Evolutionary conservation across 2,113 vertebrate species (phyloP).

Genomic region (Blennius ocellaris): DNA sequence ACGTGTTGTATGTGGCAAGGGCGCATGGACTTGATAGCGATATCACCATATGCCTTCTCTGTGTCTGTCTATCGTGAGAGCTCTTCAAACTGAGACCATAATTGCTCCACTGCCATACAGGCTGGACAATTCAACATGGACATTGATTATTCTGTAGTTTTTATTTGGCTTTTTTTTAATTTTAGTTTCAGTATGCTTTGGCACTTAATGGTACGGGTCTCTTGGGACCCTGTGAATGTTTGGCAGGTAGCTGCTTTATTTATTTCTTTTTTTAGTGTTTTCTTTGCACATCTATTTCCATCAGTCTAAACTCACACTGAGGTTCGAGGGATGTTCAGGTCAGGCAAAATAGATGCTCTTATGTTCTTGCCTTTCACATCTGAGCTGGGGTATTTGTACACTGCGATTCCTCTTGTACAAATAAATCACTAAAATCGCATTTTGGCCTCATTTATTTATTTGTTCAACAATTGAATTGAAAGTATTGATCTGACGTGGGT

Average conservation of each 20-base stretch:
- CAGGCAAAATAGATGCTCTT: constrained; percentile 60
- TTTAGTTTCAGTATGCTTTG: constrained; percentile 53
- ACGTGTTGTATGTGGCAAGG: constrained; percentile 54
- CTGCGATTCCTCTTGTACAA: constrained; percentile 80
- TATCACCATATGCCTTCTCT: constrained; percentile 71
- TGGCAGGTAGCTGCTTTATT: constrained; percentile 56
- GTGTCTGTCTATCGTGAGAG: constrained; percentile 63
- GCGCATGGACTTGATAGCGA: constrained; percentile 52
- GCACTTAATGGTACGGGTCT: constrained; percentile 46
- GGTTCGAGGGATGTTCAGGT: constrained; percentile 78
- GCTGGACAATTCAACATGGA: constrained; percentile 47
- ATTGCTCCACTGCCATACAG: constrained; percentile 53
- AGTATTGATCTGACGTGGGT: neutral
- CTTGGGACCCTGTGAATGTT: constrained; percentile 49
- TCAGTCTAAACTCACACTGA: constrained; percentile 52
- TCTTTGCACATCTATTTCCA: constrained; percentile 37
- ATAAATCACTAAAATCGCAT: constrained; percentile 84
- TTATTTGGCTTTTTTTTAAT: constrained; percentile 67
- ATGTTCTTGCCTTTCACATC: constrained; percentile 66
- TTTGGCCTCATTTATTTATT: constrained; percentile 19
- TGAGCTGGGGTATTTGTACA: constrained; percentile 75
- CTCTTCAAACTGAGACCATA: constrained; percentile 67
- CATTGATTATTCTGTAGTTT: constrained; percentile 30
- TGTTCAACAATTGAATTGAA: neutral
- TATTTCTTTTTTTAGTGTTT: constrained; percentile 33